phyloP scores from a whole-genome alignment of 2,888 invertebrate species.

The Alcis repandata region DNA sequence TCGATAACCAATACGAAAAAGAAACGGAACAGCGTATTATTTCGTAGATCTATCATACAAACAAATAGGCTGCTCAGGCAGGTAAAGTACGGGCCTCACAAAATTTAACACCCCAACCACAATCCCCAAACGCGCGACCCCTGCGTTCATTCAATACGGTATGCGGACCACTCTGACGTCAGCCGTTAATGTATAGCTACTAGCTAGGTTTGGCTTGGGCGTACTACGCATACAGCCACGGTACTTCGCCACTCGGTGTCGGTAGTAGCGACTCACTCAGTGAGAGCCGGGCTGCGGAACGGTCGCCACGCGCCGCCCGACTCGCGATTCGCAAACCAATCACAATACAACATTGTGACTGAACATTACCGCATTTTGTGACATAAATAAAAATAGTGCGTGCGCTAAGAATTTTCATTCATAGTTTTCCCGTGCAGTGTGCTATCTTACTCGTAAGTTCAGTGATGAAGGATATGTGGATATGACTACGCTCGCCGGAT shows the following conservation, averaged over 20 bases:
- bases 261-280: conserved; percentile 61
- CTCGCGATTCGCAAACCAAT: conserved; percentile 36
- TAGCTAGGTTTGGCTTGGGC: conserved; percentile 60
- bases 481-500: conserved; percentile 71
- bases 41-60: background rate
- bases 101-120: conserved; percentile 43
- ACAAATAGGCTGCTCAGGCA: background rate
- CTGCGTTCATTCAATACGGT: conserved; percentile 73
- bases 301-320: conserved; percentile 62
- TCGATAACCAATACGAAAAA: background rate
- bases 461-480: conserved; percentile 79
- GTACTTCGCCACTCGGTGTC: conserved; percentile 36
- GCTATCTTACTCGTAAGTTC: conserved; percentile 67
- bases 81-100: background rate
- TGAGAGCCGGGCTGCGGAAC: conserved; percentile 69
- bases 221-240: conserved; percentile 56
- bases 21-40: background rate
- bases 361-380: conserved; percentile 41
- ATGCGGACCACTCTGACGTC: conserved; percentile 75
- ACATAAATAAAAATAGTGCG: conserved; percentile 45
- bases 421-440: conserved; percentile 53
- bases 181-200: conserved; percentile 72
- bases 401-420: conserved; percentile 50
- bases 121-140: conserved; percentile 44
- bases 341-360: conserved; percentile 35